Base-by-base conservation (phyloP, 2,113 vertebrate species). In the Oreocharis arfaki region DNA sequence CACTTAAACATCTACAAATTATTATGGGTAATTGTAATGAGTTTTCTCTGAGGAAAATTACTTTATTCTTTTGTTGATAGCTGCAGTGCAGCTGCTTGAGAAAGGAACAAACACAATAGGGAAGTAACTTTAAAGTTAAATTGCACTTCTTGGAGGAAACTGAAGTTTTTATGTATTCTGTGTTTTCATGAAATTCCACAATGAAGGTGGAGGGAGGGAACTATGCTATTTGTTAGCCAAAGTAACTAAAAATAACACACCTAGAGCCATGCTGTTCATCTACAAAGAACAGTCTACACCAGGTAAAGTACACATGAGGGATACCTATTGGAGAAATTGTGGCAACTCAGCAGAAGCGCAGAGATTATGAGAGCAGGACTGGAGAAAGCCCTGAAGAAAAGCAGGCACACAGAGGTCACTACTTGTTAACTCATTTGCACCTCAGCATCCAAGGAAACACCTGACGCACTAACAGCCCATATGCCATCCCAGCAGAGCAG, bases 21-120 rank as follows among this genome's bases (percentile, higher is more conserved):
- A 98, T 96, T 97, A 91, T 41, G 85, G 88, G 81, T 96, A 97
- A 97, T 93, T 96, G 95, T 68, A 97, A 85, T 90, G 89, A 95
- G 94, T 96, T 87, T 95, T 91, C 90, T 95, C 88, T 57, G 35
- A 94, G 86, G 82, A 97, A 94, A 98, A 97, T 95, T 96, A 96
- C 90, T 96, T 97, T 84, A 69, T 93, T 97, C 95, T 93, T 97
- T 96, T 98, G 96, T 96, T 95, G 93, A 94, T 95, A 95, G 92
- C 94, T 94, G 76, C 60, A 86, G 93, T 75, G 68, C 96, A 97
- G 97, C 97, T 98, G 95, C 86, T 95, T 93, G n/a, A 91, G 44
- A 61, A 87, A 91, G 73, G 90, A 95, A 91, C 52, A 85, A 78
- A 92, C 82, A 96, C 86, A 92, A 95, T 70, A 92, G 67, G 49